These are phyloP conservation scores for Sialis lutaria DNA, from an alignment of 2,888 invertebrate species.

Conservation along the genomic window DNA sequence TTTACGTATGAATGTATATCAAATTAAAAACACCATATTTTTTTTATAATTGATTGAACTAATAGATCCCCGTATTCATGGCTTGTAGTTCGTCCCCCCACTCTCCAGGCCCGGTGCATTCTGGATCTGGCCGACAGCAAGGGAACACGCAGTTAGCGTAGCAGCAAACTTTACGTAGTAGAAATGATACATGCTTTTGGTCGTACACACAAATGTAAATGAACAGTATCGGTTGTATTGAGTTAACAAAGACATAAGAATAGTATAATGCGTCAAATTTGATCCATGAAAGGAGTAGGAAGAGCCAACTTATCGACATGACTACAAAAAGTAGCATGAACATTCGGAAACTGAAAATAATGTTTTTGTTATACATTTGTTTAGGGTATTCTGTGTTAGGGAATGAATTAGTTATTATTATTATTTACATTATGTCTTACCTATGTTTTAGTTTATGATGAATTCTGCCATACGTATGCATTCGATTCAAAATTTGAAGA, in stretches of 20 bases:
- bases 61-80: constrained; percentile 50
- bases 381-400: background rate
- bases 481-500: constrained; percentile 56
- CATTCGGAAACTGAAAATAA: constrained; percentile 54
- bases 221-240: constrained; percentile 55
- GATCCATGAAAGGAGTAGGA: constrained; percentile 57
- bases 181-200: constrained; percentile 62
- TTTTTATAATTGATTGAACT: constrained; percentile 4
- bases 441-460: constrained; percentile 75
- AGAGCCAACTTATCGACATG: constrained; percentile 62
- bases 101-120: constrained; percentile 42
- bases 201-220: constrained; percentile 62
- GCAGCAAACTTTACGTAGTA: constrained; percentile 64
- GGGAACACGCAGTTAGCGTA: constrained; percentile 35
- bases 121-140: constrained; percentile 40
- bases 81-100: constrained; percentile 85
- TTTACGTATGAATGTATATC: too few relatives aligned
- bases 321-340: constrained; percentile 56
- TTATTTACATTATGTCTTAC: constrained; percentile 25
- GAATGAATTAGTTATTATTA: too few relatives aligned
- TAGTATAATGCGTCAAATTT: constrained; percentile 56
- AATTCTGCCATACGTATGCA: constrained; percentile 70
- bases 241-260: constrained; percentile 56
- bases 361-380: constrained; percentile 6
- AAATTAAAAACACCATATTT: too few relatives aligned